Percentiles rank a stretch among this genome's conserved stretches.
These are phyloP conservation scores for Lasaia peninsularis DNA, from an alignment of 1,140 invertebrate genomes.

Conservation along the genomic window DNA sequence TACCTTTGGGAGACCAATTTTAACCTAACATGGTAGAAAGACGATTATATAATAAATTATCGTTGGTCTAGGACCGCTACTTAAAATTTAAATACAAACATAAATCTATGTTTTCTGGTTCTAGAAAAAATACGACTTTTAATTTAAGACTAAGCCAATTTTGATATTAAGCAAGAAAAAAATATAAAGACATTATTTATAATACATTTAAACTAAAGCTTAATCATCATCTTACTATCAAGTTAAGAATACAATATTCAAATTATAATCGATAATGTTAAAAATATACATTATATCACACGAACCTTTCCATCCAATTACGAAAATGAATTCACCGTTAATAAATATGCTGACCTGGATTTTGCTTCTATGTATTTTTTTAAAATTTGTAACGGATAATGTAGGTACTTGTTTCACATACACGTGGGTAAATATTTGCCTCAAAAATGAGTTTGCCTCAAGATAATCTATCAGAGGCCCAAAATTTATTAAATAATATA, in stretches of 20 bases:
- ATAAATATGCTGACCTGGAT: slow-evolving; percentile 23
- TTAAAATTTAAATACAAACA: neutral
- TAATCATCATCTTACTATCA: slow-evolving; percentile 5
- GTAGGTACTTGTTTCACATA: too few species aligned
- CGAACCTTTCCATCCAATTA: slow-evolving; percentile 37
- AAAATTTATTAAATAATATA: neutral
- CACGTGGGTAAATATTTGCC: neutral
- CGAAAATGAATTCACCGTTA: slow-evolving; percentile 10
- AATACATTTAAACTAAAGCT: neutral
- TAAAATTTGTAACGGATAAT: too few species aligned
- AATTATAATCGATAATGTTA: slow-evolving; percentile 43
- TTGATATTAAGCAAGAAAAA: too few species aligned
- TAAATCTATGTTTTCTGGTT: slow-evolving; percentile 12
- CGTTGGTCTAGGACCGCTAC: too few species aligned
- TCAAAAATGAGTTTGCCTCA: neutral
- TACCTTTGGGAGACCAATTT: slow-evolving; percentile 47
- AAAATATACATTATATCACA: slow-evolving; percentile 70
- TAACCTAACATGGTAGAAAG: slow-evolving; percentile 20
- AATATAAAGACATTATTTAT: neutral
- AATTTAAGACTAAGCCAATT: too few species aligned
- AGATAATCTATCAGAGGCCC: neutral
- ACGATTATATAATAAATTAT: neutral
- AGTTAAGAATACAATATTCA: slow-evolving; percentile 14
- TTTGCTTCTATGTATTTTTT: neutral
- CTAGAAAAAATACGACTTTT: too few species aligned